Evolutionary conservation across 2,888 invertebrate species (phyloP), one percentile per base, ranked within the genome.

Genomic region (Cryptus armator): DNA sequence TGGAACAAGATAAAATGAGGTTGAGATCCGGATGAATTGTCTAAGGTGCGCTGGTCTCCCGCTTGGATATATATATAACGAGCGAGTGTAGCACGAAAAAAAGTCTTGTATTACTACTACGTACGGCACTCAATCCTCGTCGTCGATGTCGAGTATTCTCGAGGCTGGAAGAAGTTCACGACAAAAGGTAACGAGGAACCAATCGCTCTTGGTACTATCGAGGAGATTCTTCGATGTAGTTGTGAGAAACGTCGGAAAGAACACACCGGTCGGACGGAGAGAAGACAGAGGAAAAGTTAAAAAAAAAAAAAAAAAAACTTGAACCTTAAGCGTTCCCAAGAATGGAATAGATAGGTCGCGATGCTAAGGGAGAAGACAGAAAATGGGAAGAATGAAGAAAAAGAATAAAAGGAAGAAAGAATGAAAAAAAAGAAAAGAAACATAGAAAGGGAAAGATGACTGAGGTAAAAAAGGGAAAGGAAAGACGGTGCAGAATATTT

Each of bases 111-210:
- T 19, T 14, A 32, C 53, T 66, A 53, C 44, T 74, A 59, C 48
- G 51, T 51, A 68, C 53, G 48, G 64, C 44, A 71, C 51, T 71
- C 64, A 37, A 66, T 51, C 43, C 62, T 71, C 79, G 62, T 79
- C 37, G 78, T 51, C 70, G 62, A 51, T 71, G 64, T 64, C 71
- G 51, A 70, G 67, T 53, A 74, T 76, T 76, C 76, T 59, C 56
- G 51, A 48, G 2, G 19, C 16, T 51, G 70, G 56, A 77, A 74
- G 51, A 79, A 79, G 66, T 62, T 70, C 59, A 68, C 64, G 75
- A 85, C 83, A 83, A 83, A 77, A 80, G 85, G 72, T 85, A 85
- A 85, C 80, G 72, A 86, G 78, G 78, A 86, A 86, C 67, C 85
- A 81, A 81, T 84, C 77, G 81, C 68, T 62, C 56, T 53, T 44